Base-by-base conservation (phyloP, 2,797 vertebrate genomes). In the Varecia variegata region DNA sequence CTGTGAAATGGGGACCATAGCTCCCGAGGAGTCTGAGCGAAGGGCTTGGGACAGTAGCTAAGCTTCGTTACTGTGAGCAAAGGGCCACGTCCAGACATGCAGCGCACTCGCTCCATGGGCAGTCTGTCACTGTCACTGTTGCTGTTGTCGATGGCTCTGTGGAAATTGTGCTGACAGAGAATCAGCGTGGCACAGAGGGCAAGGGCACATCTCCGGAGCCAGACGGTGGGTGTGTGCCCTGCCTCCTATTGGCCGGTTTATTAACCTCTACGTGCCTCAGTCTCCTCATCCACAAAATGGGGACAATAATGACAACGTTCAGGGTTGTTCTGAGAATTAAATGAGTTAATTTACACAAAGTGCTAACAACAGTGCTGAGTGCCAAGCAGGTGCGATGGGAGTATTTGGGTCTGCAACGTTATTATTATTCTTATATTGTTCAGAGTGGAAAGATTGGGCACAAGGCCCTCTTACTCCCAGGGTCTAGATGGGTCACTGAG, bases 91-190 rank as follows among this genome's bases (percentile, higher is more conserved):
- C 1, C 9, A 8, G 70, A 32, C 4, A 1, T 47, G 32, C 2
- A 32, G 21, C 1, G 0, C 25, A 0, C 7, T 58, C 60, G 0
- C 4, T 67, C 79, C 2, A 0, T 1, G 1, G 38, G n/a, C 43
- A 7, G 15, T 18, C 62, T 18, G 32, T n/a, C n/a, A 8, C 62
- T n/a, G 17, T 65, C 62, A 25, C 45, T 67, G 58, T 23, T 14
- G 0, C 47, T 0, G 0, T 30, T 18, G n/a, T 21, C 4, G 2
- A 0, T 1, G 52, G 40, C 58, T 76, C 3, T 2, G 8, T 11
- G 65, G 81, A 35, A 27, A 2, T 7, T 2, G 40, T 25, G 32
- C 17, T 50, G 35, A 27, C 0, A 1, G 70, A 74, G 71, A 14
- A 27, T 45, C 25, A 4, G 30, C 7, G 0, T 0, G 17, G 47